phyloP scores from a whole-genome alignment of 2,888 invertebrate genomes.

The Microctonus aethiopoides region DNA sequence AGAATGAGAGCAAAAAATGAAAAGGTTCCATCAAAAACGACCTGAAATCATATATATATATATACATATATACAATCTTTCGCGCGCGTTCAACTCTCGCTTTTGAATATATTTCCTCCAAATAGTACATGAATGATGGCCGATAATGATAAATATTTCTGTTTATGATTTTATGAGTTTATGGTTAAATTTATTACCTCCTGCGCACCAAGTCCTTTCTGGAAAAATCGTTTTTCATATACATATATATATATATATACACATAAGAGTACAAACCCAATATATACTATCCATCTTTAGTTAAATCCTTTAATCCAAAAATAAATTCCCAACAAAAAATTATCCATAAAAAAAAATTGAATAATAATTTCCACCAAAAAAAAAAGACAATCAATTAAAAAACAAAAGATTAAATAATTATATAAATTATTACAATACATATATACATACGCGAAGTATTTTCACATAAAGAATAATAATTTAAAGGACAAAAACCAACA shows the following conservation, averaged over 20 bases:
- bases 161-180: constrained; percentile 58
- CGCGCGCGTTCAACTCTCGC: not conserved
- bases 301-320: too few relatives aligned
- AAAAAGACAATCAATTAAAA: not conserved
- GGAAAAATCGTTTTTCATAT: not conserved
- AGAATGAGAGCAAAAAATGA: constrained; percentile 6
- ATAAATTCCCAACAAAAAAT: too few relatives aligned
- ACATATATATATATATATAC: too few relatives aligned
- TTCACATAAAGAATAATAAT: not conserved
- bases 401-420: not conserved
- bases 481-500: not conserved
- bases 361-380: not conserved
- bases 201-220: not conserved
- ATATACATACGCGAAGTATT: not conserved
- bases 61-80: too few relatives aligned
- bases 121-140: constrained; percentile 56
- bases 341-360: not conserved
- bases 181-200: constrained; percentile 37
- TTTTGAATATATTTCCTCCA: not conserved
- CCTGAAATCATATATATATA: too few relatives aligned
- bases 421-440: not conserved
- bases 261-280: too few relatives aligned
- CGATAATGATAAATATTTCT: constrained; percentile 63
- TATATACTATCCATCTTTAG: too few relatives aligned
- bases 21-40: not conserved